Conservation (phyloP, 2,888 invertebrate species). For the Ditylenchus weischeri region DNA sequence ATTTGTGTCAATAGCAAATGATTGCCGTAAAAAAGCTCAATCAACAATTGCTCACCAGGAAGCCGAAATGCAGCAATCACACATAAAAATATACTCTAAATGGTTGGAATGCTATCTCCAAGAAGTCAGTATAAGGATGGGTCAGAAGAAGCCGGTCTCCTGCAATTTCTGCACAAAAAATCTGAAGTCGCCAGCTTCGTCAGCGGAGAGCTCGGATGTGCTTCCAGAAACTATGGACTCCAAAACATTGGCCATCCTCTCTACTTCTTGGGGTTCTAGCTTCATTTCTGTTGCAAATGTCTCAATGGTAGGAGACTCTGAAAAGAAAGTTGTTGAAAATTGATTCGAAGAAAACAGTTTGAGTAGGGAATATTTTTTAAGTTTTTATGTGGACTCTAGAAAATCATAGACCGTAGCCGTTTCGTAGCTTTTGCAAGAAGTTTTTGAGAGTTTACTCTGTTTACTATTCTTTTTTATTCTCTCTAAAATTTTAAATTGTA, state of each 20-base stretch:
- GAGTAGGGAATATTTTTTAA: constrained; percentile 16
- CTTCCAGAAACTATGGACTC: constrained; percentile 50
- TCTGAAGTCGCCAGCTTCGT: constrained; percentile 54
- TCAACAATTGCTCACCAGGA: no score
- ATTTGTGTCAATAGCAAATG: no score
- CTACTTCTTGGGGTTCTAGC: constrained; percentile 43
- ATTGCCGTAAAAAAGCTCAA: no score
- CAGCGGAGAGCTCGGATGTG: constrained; percentile 45
- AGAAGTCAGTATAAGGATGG: no score
- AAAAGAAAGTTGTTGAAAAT: constrained; percentile 23
- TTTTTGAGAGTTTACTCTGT: no score
- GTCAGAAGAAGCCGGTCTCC: constrained; percentile 55
- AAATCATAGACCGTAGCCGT: no score
- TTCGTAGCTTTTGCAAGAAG: no score
- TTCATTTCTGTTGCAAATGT: constrained; percentile 50
- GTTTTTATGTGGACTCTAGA: constrained; percentile 2
- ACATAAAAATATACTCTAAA: no score
- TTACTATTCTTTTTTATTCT: no score
- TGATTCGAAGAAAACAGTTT: constrained; percentile 1
- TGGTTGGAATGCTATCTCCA: no score
- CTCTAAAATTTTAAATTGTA: no score
- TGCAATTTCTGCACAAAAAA: constrained; percentile 57
- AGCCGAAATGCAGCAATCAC: no score
- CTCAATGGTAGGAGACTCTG: constrained; percentile 55
- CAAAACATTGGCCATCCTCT: constrained; percentile 46